Evolutionary conservation across 2,888 invertebrate species (phyloP).

Genomic region (Oxyteleia sp.): DNA sequence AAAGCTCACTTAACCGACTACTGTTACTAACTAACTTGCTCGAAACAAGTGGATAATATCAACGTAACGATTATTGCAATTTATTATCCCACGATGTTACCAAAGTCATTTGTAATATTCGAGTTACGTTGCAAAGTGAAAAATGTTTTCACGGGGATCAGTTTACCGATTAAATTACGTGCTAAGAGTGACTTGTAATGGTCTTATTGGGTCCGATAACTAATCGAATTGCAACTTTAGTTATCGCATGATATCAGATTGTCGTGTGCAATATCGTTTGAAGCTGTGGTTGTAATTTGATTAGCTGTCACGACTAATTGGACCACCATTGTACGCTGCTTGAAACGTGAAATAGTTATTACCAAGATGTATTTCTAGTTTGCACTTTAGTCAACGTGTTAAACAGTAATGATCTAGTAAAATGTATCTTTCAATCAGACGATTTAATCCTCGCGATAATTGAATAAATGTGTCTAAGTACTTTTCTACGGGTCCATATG

Average conservation of each 20-base stretch:
- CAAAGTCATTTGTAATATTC: neutral
- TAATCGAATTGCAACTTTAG: slow-evolving; percentile 43
- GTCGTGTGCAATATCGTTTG: slow-evolving; percentile 42
- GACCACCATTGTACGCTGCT: slow-evolving; percentile 34
- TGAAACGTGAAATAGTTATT: slow-evolving; percentile 22
- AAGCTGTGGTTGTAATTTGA: slow-evolving; percentile 47
- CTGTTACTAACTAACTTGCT: neutral
- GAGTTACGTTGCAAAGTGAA: neutral
- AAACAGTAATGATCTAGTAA: too few relatives aligned
- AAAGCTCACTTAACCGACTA: neutral
- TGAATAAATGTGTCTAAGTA: too few relatives aligned
- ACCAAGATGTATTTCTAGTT: slow-evolving; percentile 5
- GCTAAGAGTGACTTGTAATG: slow-evolving; percentile 10
- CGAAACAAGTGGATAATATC: neutral
- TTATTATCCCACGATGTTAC: neutral
- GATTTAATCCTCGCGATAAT: too few relatives aligned
- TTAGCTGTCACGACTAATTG: slow-evolving; percentile 56
- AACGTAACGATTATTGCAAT: neutral
- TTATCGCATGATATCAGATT: slow-evolving; percentile 48
- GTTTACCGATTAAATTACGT: neutral
- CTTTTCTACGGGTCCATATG: too few relatives aligned
- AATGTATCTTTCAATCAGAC: too few relatives aligned
- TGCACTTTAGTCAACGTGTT: neutral
- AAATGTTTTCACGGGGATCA: neutral
- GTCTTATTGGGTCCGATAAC: slow-evolving; percentile 36